Evolutionary conservation across 2,888 invertebrate genomes (phyloP), one percentile per base, ranked within the genome.

Genomic region (Nezara viridula): DNA sequence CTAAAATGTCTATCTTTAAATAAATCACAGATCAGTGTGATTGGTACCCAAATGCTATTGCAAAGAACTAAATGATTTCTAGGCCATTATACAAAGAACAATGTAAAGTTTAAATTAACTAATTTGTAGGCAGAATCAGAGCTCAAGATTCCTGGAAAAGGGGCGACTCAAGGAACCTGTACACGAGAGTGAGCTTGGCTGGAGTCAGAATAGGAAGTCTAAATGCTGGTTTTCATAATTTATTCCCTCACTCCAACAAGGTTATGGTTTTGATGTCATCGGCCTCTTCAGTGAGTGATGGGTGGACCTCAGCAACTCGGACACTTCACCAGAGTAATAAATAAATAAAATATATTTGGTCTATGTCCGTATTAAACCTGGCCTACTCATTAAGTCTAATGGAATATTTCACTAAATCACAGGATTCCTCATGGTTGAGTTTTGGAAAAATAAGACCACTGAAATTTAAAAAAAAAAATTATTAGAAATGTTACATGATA

Each of bases 331-430:
- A 47, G 44, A 7, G 44, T 44, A 44, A 44, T 44, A 44, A 44
- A 81, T 7, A 24, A 40, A 40, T 40, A n/a, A 81, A n/a, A 81
- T 81, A 47, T 44, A 40, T 44, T 5, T 12, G 44, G n/a, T 81
- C n/a, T 81, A 81, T 81, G 14, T 44, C 44, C 21, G 44, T 37
- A 44, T 24, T 81, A 81, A 40, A 44, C 44, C 81, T n/a, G 81
- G 44, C n/a, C 44, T 81, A 81, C 44, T 81, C 81, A 81, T n/a
- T 81, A 81, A 44, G 14, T 47, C 81, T 81, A 44, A 81, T 44
- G 44, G 81, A 81, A 81, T 81, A 81, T 81, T 81, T 81, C 81
- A 81, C 81, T 81, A 81, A 44, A 81, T 81, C 81, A 81, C 81
- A 81, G 81, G 40, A 81, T 81, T 44, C 81, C 81, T 81, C 81